Percentiles rank a stretch among this genome's conserved stretches.
Evolutionary conservation across 2,888 invertebrate species (phyloP).

Genomic region (Drosophila neutralis): DNA sequence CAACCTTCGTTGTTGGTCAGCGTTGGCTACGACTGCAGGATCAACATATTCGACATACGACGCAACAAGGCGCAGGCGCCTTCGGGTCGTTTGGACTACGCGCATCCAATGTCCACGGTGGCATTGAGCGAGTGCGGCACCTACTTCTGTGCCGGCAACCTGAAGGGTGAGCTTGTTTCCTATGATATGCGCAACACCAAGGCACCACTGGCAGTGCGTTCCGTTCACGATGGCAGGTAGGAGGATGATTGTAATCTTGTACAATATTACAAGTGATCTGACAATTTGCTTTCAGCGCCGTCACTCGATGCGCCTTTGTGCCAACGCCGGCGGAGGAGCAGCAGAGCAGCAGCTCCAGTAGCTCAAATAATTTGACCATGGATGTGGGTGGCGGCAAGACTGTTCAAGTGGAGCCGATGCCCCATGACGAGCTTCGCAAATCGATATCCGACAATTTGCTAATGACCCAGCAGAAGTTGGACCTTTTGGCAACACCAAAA

Average conservation of each 20-base stretch:
- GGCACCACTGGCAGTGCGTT: conserved; percentile 67
- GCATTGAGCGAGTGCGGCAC: conserved; percentile 83
- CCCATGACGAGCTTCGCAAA: conserved; percentile 63
- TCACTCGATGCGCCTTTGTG: conserved; percentile 81
- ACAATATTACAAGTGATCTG: neutral
- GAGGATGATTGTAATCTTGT: neutral
- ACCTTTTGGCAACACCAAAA: conserved; percentile 27
- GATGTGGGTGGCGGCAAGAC: conserved; percentile 21
- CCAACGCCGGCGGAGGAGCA: conserved; percentile 68
- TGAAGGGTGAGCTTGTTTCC: conserved; percentile 83
- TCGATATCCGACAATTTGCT: conserved; percentile 55
- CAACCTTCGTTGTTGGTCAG: conserved; percentile 81
- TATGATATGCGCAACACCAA: conserved; percentile 83
- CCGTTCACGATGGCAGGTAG: conserved; percentile 74
- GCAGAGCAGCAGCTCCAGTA: conserved; percentile 63
- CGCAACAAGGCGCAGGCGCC: conserved; percentile 75
- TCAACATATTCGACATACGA: conserved; percentile 84
- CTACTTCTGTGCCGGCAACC: conserved; percentile 83
- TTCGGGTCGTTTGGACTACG: conserved; percentile 64
- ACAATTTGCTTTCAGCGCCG: conserved; percentile 43
- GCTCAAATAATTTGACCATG: conserved; percentile 48
- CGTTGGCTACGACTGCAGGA: conserved; percentile 83
- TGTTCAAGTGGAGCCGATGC: conserved; percentile 35
- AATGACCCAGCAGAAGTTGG: conserved; percentile 36
- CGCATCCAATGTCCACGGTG: conserved; percentile 82